Base-by-base conservation (phyloP, 2,113 vertebrate genomes). In the Nymphicus hollandicus region DNA sequence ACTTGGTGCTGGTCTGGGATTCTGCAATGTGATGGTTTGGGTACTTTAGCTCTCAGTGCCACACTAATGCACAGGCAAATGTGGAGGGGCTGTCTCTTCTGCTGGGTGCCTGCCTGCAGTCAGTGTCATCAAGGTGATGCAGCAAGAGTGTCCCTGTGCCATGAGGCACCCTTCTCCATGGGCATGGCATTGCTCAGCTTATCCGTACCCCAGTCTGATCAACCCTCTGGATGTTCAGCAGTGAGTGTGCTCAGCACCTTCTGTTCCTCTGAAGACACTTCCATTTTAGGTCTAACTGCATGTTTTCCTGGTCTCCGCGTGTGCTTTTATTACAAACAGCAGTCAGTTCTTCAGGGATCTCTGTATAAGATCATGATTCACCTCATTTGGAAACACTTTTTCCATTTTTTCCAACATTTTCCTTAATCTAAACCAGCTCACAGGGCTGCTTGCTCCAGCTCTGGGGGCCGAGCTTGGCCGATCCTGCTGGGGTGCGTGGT, bases 291-390 rank as follows among this genome's bases (percentile, higher is more conserved):
- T 61, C 49, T 63, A 11, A 37, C 49, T 0, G 49, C 37, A 8
- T 95, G 93, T 94, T 95, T 93, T 92, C 64, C 53, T 39, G 69
- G 33, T 84, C 78, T 91, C 78, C 0, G 0, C 76, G 83, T 88
- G 77, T 61, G 93, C 77, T 91, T 91, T 96, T 94, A 96, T 97
- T 95, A 81, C 82, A 93, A 97, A 94, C 96, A 96, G 96, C 94
- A 84, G 74, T 87, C 56, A 19, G 79, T 89, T 97, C 96, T 96
- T 96, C 53, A 41, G 96, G 96, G 94, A 97, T 88, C 93, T 93
- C 84, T 93, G 90, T 86, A 65, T 24, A 90, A 89, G 86, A 86
- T 95, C 69, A 70, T 97, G 97, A 97, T 94, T 96, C 96, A 97
- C 88, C 91, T 96, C 90, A 0, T 81, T 96, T 96, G 93, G 96